Evolutionary conservation across 1,140 invertebrate genomes (phyloP), one percentile per base, ranked within the genome.

Genomic region (Bombus consobrinus): DNA sequence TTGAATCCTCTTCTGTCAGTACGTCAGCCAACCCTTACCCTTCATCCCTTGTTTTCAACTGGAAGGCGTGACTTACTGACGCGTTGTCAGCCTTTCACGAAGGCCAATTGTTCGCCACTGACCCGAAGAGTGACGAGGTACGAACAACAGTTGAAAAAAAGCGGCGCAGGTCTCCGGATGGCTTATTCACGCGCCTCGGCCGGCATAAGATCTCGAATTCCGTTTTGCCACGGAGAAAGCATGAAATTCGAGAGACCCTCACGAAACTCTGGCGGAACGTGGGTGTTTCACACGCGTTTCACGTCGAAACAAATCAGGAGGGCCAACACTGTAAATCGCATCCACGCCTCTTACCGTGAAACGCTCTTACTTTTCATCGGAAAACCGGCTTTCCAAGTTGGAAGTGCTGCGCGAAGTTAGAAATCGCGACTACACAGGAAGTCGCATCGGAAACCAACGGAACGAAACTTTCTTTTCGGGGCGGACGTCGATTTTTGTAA

Each of bases 361-460:
- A 68, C 64, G 92, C 92, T 93, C 84, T 93, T 93, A 91, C 92
- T 91, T 93, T 93, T 91, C 90, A 88, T 88, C 83, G 79, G 80
- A 87, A 92, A 93, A 93, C 89, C 90, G 90, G 90, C 91, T 91
- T 92, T 89, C 81, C 76, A 72, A 88, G 86, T 79, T 87, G 81
- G 86, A 88, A 86, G 79, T 66, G 59, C 34, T 1, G 13, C 34
- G 53, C 4, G 8, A 39, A 18, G 47, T 37, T 76, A 76, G 74
- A 76, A 76, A 76, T 62, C 82, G 68, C 34, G 53, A 81, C 71
- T 83, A 47, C 66, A 62, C 73, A 47, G 72, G 75, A 73, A 76
- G 28, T 28, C 41, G 28, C 37, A 13, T 10, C 62, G 57, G 5
- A 22, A 34, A 39, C 2, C 68, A 69, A 69, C 68, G 34, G 68